Evolutionary conservation across 1,140 invertebrate genomes (phyloP).

Genomic region (Apis dorsata): DNA sequence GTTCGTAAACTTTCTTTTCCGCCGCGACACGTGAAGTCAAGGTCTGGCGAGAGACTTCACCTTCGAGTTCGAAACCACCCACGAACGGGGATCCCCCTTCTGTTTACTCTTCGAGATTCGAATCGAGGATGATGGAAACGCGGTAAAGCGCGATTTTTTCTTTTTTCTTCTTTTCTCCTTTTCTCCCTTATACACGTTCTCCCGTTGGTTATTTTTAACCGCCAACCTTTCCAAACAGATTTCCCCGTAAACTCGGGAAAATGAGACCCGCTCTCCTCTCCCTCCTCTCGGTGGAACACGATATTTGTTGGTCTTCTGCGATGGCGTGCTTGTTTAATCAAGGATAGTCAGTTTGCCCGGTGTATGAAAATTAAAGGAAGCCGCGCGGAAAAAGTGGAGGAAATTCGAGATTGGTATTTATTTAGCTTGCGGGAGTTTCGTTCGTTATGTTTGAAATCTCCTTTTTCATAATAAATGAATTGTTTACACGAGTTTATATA

Average conservation of each 20-base stretch:
- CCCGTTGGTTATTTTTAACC: neutral
- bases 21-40: slow-evolving; percentile 61
- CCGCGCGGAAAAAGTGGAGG: neutral
- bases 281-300: no score
- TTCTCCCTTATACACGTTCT: no score
- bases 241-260: neutral
- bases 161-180: no score
- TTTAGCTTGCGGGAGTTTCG: neutral
- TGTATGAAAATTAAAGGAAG: neutral
- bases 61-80: slow-evolving; percentile 40
- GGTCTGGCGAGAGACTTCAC: slow-evolving; percentile 47
- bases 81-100: slow-evolving; percentile 32
- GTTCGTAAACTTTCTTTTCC: slow-evolving; percentile 57
- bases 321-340: neutral
- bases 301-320: slow-evolving; percentile 8
- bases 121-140: no score
- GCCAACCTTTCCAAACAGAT: neutral
- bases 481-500: no score
- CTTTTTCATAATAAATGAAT: no score
- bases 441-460: no score
- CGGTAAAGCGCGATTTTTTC: no score
- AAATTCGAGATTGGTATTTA: neutral
- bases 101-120: slow-evolving; percentile 19
- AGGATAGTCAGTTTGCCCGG: neutral
- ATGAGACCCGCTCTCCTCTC: neutral